Percentiles rank a stretch among this genome's conserved stretches.
Evolutionary conservation across 2,113 vertebrate genomes (phyloP).

Genomic region (Hyperopisus bebe): DNA sequence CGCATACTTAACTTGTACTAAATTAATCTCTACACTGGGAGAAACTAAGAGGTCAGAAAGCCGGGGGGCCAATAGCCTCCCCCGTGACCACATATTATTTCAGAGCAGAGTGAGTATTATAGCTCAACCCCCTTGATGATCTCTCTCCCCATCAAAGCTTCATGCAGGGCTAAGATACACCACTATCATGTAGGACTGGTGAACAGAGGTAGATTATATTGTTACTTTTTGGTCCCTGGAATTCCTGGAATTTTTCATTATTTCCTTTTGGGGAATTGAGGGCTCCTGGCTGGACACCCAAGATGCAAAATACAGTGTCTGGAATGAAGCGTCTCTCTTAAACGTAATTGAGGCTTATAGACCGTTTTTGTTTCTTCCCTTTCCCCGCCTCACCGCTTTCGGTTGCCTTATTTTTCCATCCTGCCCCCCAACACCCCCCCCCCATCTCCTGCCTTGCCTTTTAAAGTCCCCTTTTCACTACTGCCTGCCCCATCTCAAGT

Average conservation of each 20-base stretch:
- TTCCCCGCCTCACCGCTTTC: not conserved
- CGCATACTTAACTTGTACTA: not conserved
- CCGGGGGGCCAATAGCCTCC: too few species aligned
- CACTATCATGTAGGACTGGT: not conserved
- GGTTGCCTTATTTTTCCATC: conserved; percentile 18
- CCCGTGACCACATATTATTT: not conserved
- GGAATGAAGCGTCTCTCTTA: not conserved
- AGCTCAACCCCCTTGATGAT: not conserved
- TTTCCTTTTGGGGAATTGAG: conserved; percentile 21
- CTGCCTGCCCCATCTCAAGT: not conserved
- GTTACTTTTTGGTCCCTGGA: conserved; percentile 9
- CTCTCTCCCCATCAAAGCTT: not conserved
- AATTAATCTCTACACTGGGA: not conserved
- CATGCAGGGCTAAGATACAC: conserved; percentile 4
- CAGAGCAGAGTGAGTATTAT: not conserved
- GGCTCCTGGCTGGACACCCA: not conserved
- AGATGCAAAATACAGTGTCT: conserved; percentile 21
- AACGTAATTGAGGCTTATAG: conserved; percentile 28
- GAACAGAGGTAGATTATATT: conserved; percentile 15
- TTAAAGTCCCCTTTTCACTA: not conserved
- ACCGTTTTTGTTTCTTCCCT: conserved; percentile 21
- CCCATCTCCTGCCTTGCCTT: not conserved
- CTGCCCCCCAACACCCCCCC: not conserved
- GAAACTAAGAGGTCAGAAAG: not conserved
- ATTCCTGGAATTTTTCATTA: conserved; percentile 31